Evolutionary conservation across 2,888 invertebrate species (phyloP).

Genomic region (Xanthia icteritia): DNA sequence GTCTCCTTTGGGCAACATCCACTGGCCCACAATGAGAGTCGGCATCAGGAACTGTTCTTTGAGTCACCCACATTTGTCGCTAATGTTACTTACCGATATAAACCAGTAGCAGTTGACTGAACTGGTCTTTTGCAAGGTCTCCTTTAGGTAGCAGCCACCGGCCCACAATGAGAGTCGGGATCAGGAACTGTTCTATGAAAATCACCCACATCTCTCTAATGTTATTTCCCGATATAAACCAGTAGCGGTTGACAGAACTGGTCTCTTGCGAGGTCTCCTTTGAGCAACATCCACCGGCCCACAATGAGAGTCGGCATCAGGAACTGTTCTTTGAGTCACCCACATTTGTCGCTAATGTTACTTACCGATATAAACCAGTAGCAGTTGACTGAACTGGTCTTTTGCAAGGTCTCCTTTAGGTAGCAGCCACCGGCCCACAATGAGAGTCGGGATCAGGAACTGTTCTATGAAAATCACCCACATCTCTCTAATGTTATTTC

Average conservation of each 20-base stretch:
- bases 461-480: conserved; percentile 97
- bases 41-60: no score
- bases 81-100: no score
- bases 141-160: conserved; percentile 98
- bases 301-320: conserved; percentile 97
- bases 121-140: conserved; percentile 97
- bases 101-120: conserved; percentile 97
- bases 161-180: conserved; percentile 97
- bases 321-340: conserved; percentile 81
- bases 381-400: conserved; percentile 97
- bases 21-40: conserved; percentile 96
- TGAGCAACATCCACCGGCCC: conserved; percentile 97
- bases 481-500: conserved; percentile 87
- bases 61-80: no score
- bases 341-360: fast-evolving
- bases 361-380: no score
- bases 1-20: conserved; percentile 98
- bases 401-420: conserved; percentile 98
- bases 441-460: conserved; percentile 96
- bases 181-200: conserved; percentile 96
- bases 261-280: conserved; percentile 97
- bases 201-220: conserved; percentile 94
- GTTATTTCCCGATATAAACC: conserved; percentile 91
- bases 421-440: conserved; percentile 97
- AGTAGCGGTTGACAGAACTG: conserved; percentile 97